Evolutionary conservation across 2,113 vertebrate species (phyloP), one percentile per base, ranked within the genome.

Genomic region (Esox niger): DNA sequence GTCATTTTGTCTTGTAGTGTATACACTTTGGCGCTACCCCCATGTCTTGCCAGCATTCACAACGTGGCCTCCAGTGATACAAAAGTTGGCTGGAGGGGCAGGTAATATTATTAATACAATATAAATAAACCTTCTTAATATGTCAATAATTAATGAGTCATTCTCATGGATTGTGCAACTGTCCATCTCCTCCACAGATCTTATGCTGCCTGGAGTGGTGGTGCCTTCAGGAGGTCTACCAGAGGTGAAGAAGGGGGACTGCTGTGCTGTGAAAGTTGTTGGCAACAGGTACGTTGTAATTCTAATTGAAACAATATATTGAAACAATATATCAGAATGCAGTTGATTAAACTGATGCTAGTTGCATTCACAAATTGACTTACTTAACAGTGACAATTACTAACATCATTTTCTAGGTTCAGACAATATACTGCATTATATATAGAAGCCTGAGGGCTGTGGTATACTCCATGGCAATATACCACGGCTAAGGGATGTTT

Each of bases 161-260:
- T 23, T 35, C 7, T 21, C 10, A 61, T 61, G n/a, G n/a, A 21
- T 21, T 61, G 21, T 63, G 21, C 32, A 46, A 32, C 6, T 43
- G 2, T 31, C 15, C 35, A 8, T 31, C 31, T 79, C 85, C 57
- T 76, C 70, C 49, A 11, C 82, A 99, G 97, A 99, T 84, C 93
- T 99, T 75, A 99, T 99, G 97, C 90, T 99, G 78, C 96, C 97
- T 0, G 96, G 97, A 43, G 89, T 99, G 30, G 90, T 94, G 73
- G 86, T 94, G 80, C 91, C 95, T 76, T 82, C 91, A 77, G 73
- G 78, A 77, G 97, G 96, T 66, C 90, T 99, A 17, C 96, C 95
- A 71, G 89, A 82, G 31, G 90, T 99, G 63, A 84, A 88, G 7
- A 88, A 60, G 78, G 94, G 95, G 1, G 84, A 91, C 4, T 89